Evolutionary conservation across 1,140 invertebrate species (phyloP).

Genomic region (Galleria mellonella): DNA sequence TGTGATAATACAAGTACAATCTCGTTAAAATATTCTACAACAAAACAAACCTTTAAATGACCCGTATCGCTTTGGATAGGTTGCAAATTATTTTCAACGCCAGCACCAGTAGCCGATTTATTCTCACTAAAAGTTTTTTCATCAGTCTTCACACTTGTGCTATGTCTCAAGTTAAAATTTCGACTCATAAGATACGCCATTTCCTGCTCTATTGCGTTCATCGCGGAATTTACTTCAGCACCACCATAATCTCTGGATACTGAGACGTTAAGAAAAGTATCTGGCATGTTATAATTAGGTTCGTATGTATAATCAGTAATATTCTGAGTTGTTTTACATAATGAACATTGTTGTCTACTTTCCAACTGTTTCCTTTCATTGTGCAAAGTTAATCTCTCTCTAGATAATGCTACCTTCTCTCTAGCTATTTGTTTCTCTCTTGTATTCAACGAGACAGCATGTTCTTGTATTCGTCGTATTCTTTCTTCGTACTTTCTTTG

Average conservation of each 20-base stretch:
- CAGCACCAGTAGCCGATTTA: not conserved
- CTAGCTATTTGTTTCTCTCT: slow-evolving; percentile 70
- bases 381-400: slow-evolving; percentile 61
- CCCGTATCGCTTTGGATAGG: slow-evolving; percentile 19
- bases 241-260: slow-evolving; percentile 32
- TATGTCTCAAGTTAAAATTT: slow-evolving; percentile 26
- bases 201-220: slow-evolving; percentile 49
- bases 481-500: slow-evolving; percentile 67
- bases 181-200: slow-evolving; percentile 46
- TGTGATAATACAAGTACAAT: not conserved
- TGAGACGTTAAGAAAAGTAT: slow-evolving; percentile 23
- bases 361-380: slow-evolving; percentile 63
- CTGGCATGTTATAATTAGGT: slow-evolving; percentile 20
- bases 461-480: slow-evolving; percentile 63
- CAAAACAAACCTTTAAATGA: slow-evolving; percentile 29
- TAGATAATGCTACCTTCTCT: slow-evolving; percentile 64
- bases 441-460: slow-evolving; percentile 56
- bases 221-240: slow-evolving; percentile 26
- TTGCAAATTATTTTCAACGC: slow-evolving; percentile 5
- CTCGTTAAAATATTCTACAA: not conserved
- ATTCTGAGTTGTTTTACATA: slow-evolving; percentile 43
- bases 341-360: slow-evolving; percentile 46
- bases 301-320: slow-evolving; percentile 31
- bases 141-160: slow-evolving; percentile 4
- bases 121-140: not conserved